phyloP scores from a whole-genome alignment of 2,113 vertebrate species.

The Gila orcuttii region DNA sequence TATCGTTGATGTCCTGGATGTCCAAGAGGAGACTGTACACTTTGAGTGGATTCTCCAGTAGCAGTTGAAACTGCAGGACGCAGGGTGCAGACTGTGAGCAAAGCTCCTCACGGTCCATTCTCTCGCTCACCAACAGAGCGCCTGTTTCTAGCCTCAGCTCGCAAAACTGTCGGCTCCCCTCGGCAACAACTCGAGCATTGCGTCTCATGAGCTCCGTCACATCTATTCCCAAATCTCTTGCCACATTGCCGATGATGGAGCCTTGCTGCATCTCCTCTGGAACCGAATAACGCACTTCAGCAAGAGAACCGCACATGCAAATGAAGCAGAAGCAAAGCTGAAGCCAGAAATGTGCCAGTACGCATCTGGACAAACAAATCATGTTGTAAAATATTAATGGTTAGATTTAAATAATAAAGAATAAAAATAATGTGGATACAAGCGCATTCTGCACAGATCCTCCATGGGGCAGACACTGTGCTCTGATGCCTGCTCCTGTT shows the following conservation, averaged over 20 bases:
- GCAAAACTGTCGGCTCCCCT: constrained; percentile 69
- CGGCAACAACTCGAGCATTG: constrained; percentile 69
- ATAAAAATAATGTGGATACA: neutral
- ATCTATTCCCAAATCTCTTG: constrained; percentile 68
- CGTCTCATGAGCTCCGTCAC: constrained; percentile 62
- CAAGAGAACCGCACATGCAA: neutral
- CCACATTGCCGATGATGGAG: constrained; percentile 69
- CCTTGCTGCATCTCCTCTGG: constrained; percentile 67
- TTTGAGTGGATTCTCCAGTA: constrained; percentile 73
- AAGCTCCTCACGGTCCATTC: constrained; percentile 76
- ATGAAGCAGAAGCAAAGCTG: constrained; percentile 2
- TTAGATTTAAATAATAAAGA: neutral
- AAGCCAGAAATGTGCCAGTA: neutral
- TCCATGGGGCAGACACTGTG: constrained; percentile 2
- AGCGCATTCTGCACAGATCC: neutral
- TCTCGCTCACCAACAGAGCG: constrained; percentile 71
- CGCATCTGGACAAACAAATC: neutral
- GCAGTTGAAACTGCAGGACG: constrained; percentile 70
- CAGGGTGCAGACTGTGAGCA: constrained; percentile 67
- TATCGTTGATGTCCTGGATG: constrained; percentile 76
- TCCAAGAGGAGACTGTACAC: constrained; percentile 72
- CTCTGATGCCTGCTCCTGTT: constrained; percentile 35
- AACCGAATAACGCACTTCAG: constrained; percentile 59
- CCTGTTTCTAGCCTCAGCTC: constrained; percentile 71
- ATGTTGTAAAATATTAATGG: constrained; percentile 18